Conservation (phyloP, 1,140 invertebrate genomes). For the Hydropsyche tenuis region DNA sequence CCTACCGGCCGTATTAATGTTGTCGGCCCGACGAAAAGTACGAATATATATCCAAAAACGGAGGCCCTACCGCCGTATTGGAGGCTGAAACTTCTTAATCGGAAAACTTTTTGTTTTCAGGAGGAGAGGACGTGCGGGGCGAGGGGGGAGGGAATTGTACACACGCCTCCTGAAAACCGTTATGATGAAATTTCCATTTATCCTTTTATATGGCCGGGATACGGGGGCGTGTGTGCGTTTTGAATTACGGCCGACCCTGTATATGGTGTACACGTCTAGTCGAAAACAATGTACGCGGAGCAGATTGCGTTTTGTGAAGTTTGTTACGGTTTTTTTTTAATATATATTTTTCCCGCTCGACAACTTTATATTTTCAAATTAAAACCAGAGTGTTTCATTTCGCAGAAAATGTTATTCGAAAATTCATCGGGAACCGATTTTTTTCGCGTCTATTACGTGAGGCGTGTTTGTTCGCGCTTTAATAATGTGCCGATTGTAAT, state of each 20-base stretch:
- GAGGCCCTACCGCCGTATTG: not conserved
- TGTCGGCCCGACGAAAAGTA: not conserved
- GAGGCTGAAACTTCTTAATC: slow-evolving; percentile 19
- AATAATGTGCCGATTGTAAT: too few species aligned
- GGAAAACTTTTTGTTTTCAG: slow-evolving; percentile 15
- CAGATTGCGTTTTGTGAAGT: slow-evolving; percentile 5
- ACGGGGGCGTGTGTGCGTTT: not conserved
- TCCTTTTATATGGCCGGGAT: not conserved
- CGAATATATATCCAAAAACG: not conserved
- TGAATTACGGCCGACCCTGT: slow-evolving; percentile 2
- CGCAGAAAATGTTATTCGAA: too few species aligned
- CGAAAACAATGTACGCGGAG: slow-evolving; percentile 14
- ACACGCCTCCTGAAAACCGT: not conserved
- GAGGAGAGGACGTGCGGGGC: not conserved
- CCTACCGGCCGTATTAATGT: not conserved
- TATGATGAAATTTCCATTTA: slow-evolving; percentile 22
- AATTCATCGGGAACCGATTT: too few species aligned
- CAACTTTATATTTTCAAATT: too few species aligned
- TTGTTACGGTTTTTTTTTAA: not conserved
- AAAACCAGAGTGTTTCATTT: too few species aligned
- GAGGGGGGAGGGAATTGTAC: not conserved
- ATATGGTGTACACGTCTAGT: not conserved
- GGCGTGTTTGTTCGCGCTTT: too few species aligned
- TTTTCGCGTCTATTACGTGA: too few species aligned
- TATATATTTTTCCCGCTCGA: too few species aligned